These are phyloP conservation scores for Calameuta filiformis DNA, from an alignment of 2,888 invertebrate genomes.

Conservation along the genomic window DNA sequence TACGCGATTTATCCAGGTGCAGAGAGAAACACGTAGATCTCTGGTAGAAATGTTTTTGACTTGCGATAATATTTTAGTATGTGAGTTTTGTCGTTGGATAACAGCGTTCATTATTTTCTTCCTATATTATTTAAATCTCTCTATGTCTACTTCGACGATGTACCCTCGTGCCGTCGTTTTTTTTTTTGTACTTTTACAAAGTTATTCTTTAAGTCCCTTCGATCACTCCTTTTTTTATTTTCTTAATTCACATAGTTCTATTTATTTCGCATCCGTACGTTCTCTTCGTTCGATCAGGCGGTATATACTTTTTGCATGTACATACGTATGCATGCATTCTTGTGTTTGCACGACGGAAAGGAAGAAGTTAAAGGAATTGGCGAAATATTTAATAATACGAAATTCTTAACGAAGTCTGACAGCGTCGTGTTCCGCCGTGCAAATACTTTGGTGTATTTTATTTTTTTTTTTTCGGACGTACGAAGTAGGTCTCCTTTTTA, in stretches of 20 bases:
- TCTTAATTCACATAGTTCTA: conserved; percentile 8
- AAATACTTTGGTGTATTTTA: conserved; percentile 15
- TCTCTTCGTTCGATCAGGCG: conserved; percentile 24
- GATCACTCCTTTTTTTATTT: conserved; percentile 10
- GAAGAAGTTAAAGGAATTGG: neutral
- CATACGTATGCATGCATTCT: conserved; percentile 38
- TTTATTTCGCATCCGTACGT: conserved; percentile 24
- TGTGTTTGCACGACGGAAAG: conserved; percentile 29
- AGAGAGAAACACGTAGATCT: neutral
- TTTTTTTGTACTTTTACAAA: conserved; percentile 21
- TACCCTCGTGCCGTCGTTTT: conserved; percentile 16
- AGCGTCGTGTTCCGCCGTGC: neutral
- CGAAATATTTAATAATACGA: no score
- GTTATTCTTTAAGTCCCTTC: conserved; percentile 21
- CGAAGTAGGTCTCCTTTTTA: conserved; percentile 8
- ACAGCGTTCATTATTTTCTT: conserved; percentile 25
- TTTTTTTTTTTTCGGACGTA: conserved; percentile 4
- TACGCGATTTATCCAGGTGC: neutral
- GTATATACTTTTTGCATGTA: conserved; percentile 33
- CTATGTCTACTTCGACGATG: conserved; percentile 11
- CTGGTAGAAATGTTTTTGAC: neutral
- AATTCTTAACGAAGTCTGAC: no score
- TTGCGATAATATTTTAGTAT: conserved; percentile 12
- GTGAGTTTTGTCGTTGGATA: conserved; percentile 27
- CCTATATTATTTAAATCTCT: conserved; percentile 16